phyloP scores from a whole-genome alignment of 2,113 vertebrate genomes.

The Leuciscus idus region DNA sequence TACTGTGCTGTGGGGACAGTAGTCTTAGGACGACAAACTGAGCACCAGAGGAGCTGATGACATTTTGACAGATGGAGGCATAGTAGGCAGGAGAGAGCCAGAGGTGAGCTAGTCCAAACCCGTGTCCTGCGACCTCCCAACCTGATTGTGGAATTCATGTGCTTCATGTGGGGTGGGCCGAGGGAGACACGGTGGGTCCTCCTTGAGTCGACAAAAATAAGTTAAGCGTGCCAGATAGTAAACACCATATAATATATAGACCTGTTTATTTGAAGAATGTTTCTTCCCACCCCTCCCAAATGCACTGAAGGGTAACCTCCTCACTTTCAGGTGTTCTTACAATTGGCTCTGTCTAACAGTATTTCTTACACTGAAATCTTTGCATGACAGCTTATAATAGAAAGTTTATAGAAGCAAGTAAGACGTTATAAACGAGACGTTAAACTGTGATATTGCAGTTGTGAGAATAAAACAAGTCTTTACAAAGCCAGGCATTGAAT shows the following conservation, averaged over 20 bases:
- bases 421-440: neutral
- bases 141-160: neutral
- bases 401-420: neutral
- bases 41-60: constrained; percentile 61
- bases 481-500: neutral
- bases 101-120: constrained; percentile 49
- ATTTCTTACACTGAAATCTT: neutral
- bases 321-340: neutral
- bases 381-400: neutral
- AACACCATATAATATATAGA: constrained; percentile 73
- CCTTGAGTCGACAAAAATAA: constrained; percentile 4
- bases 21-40: constrained; percentile 63
- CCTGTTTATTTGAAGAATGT: constrained; percentile 71
- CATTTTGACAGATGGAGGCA: constrained; percentile 70
- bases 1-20: neutral
- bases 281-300: constrained; percentile 1
- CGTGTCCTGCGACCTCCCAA: neutral
- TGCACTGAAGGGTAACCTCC: neutral
- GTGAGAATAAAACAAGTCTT: neutral
- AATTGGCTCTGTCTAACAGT: neutral
- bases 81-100: constrained; percentile 1
- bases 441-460: neutral
- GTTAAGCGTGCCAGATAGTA: constrained; percentile 66
- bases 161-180: constrained; percentile 27
- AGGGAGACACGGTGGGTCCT: constrained; percentile 35